Conservation (phyloP, 2,888 invertebrate genomes). For the Chromoteleia sp. region DNA sequence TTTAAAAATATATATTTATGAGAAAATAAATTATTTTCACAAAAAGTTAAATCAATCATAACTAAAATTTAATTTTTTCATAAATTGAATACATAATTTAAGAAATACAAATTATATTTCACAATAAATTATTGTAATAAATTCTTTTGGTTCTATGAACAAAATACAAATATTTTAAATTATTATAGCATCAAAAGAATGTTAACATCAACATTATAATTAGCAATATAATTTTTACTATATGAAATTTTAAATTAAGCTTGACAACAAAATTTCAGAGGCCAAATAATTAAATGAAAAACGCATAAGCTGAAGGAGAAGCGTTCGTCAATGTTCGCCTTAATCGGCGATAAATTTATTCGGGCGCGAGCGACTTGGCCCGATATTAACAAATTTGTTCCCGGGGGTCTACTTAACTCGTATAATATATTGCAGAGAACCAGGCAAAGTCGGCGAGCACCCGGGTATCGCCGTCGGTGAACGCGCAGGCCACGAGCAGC, state of each 20-base stretch:
- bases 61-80: no score
- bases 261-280: background rate
- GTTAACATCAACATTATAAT: no score
- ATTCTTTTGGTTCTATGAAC: no score
- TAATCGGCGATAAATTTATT: conserved; percentile 56
- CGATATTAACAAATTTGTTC: conserved; percentile 59
- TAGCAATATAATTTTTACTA: no score
- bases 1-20: no score
- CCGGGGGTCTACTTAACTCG: conserved; percentile 43
- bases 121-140: no score
- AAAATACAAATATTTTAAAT: no score
- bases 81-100: no score
- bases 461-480: conserved; percentile 92
- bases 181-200: no score
- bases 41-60: no score
- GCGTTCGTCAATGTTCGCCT: conserved; percentile 37
- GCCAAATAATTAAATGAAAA: conserved; percentile 6
- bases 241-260: background rate
- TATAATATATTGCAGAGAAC: conserved; percentile 75
- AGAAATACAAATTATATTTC: no score
- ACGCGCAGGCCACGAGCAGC: conserved; percentile 84
- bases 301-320: background rate
- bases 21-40: no score
- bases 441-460: conserved; percentile 83
- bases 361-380: conserved; percentile 25